Conservation (phyloP, 2,888 invertebrate genomes). For the Drosophila borealis region DNA sequence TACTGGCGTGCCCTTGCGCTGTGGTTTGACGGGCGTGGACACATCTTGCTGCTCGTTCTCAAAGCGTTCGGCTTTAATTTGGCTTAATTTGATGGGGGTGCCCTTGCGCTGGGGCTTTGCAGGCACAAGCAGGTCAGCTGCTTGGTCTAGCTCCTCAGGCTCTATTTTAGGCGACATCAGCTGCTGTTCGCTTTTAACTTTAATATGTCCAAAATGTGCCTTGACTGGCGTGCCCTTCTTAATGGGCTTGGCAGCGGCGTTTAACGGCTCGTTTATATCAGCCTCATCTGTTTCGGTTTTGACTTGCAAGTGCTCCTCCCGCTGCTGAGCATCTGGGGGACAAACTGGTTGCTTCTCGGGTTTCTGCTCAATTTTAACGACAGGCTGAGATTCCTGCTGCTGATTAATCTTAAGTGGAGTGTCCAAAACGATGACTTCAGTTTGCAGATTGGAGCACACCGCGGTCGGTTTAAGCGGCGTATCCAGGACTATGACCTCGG, state of each 20-base stretch:
- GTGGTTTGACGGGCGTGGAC: constrained; percentile 13
- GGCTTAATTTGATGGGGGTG: constrained; percentile 42
- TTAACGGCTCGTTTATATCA: not conserved
- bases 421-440: constrained; percentile 16
- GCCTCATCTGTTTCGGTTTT: constrained; percentile 10
- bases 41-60: not conserved
- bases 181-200: constrained; percentile 26
- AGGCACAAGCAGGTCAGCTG: not conserved
- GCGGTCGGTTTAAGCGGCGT: constrained; percentile 26
- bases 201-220: constrained; percentile 17
- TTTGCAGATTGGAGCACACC: constrained; percentile 2
- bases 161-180: constrained; percentile 11
- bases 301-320: not conserved
- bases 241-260: constrained; percentile 7
- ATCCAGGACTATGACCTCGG: constrained; percentile 29
- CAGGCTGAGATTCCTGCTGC: not conserved
- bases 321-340: not conserved
- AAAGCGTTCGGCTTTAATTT: constrained; percentile 10
- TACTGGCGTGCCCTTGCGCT: constrained; percentile 49
- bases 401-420: constrained; percentile 10
- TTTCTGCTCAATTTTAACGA: not conserved
- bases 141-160: not conserved
- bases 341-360: not conserved
- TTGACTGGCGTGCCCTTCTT: constrained; percentile 31
- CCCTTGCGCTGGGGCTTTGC: constrained; percentile 32